Base-by-base conservation (phyloP, 2,113 vertebrate genomes). In the Meriones unguiculatus region DNA sequence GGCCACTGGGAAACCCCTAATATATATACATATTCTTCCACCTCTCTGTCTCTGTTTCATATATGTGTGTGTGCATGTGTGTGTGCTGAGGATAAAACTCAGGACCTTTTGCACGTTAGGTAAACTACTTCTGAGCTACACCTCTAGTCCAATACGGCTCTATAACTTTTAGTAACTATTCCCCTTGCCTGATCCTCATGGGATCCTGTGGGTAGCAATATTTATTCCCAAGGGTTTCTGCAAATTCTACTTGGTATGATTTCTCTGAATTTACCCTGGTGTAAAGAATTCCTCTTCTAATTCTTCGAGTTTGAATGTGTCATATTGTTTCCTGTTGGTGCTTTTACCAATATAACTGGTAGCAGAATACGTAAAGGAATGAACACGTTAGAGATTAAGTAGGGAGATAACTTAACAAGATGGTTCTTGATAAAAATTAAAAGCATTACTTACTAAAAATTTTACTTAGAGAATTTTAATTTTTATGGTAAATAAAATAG, bases 401-500 rank as follows among this genome's bases (percentile, higher is more conserved):
- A 72, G 52, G 25, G 52, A 95, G 72, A 54, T 90, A 97, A 94
- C 50, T 96, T 85, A 94, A 28, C 59, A 97, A 62, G 46, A 81
- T 77, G 73, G n/a, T 57, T 89, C 77, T 95, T 81, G 30, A 10
- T 72, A 62, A 91, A 89, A 97, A 89, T 18, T 46, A n/a, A 18
- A 28, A 76, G 6, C n/a, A 86, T 80, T 82, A 91, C 69, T 87
- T 86, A 73, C 30, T n/a, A 89, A 94, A 86, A 95, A 91, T 82
- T 73, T 75, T 94, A 87, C 1, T 78, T 69, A 80, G 25, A 94
- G 73, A 70, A 73, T 87, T 87, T 94, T 13, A 59, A 84, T n/a
- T 90, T 95, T 88, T 92, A 91, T 78, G 24, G 24, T 32, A 93
- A 94, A 82, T 52, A 38, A 96, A 97, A 94, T 89, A 94, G 91